Base-by-base conservation (phyloP, 2,113 vertebrate genomes). In the Phylloscopus trochiloides region DNA sequence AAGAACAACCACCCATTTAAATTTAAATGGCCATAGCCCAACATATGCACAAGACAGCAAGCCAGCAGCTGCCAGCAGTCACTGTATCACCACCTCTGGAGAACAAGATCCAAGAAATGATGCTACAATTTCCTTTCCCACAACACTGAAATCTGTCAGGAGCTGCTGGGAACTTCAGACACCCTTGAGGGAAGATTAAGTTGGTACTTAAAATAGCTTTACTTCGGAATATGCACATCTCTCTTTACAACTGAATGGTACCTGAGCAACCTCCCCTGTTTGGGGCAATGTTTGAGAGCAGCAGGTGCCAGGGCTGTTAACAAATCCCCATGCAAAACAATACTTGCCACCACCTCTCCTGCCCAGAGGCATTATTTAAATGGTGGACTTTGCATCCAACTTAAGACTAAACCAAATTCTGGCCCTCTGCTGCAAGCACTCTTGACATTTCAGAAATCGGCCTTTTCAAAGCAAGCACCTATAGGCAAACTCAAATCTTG, bases 181-280 rank as follows among this genome's bases (percentile, higher is more conserved):
- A 63, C 25, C 48, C 74, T 57, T 22, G 55, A n/a, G 48, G 79
- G 48, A 76, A 70, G 81, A 88, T 66, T 75, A 88, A 89, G 16
- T 18, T 28, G 43, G 38, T 34, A 70, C 67, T 91, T 73, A 59
- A 84, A 89, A 57, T 34, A 88, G 59, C 52, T 88, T 76, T 26
- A 26, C 24, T 86, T 76, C 18, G 34, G 90, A 91, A 96, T 91
- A 96, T 90, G 92, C 63, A 71, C 55, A 86, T 83, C 43, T 58
- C 47, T 58, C 58, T 94, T 93, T 94, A 92, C 93, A 95, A 85
- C 5, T 96, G 79, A 97, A 96, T 95, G 40, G 63, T 28, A 80
- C 68, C 50, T 40, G 75, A 90, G 31, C 58, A 65, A 87, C 16
- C 28, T 18, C 17, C 16, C 16, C 58, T 1, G 31, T 74, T 2